Conservation (phyloP, 2,888 invertebrate species). For the Ochropleura plecta region DNA sequence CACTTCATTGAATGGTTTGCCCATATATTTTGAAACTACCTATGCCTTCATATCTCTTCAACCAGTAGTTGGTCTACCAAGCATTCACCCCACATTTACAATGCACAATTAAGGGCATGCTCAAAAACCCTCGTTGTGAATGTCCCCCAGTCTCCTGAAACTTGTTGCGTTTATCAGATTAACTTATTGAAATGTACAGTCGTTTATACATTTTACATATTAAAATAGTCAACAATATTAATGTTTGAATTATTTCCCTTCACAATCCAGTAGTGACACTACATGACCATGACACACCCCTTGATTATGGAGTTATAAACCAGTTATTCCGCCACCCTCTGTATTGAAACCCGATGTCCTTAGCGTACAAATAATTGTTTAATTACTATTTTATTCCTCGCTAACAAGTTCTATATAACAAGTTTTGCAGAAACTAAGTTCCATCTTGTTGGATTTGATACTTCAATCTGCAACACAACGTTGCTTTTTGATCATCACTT, state of each 20-base stretch:
- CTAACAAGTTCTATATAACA: slow-evolving; percentile 75
- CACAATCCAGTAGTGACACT: slow-evolving; percentile 68
- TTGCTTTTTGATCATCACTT: slow-evolving; percentile 42
- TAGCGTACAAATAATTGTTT: slow-evolving; percentile 59
- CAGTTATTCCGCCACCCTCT: slow-evolving; percentile 20
- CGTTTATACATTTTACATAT: slow-evolving; percentile 87
- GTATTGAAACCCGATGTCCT: slow-evolving; percentile 57
- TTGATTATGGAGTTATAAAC: slow-evolving; percentile 46
- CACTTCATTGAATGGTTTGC: slow-evolving; percentile 55
- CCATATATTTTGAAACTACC: slow-evolving; percentile 59
- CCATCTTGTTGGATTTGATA: slow-evolving; percentile 64
- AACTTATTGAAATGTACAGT: slow-evolving; percentile 87
- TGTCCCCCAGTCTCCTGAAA: slow-evolving; percentile 76
- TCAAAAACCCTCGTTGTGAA: slow-evolving; percentile 81
- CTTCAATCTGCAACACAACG: slow-evolving; percentile 43
- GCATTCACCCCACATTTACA: slow-evolving; percentile 70
- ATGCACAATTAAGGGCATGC: slow-evolving; percentile 87
- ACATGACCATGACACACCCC: slow-evolving; percentile 62
- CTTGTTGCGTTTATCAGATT: slow-evolving; percentile 79
- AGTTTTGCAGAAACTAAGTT: slow-evolving; percentile 83
- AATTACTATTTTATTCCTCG: slow-evolving; percentile 70
- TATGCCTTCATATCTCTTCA: slow-evolving; percentile 54
- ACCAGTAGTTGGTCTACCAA: slow-evolving; percentile 42
- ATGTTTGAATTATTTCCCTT: slow-evolving; percentile 78
- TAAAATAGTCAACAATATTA: slow-evolving; percentile 85